A percentile compares a stretch with the other conserved stretches of the same genome.
These are phyloP conservation scores for Smutsia gigantea DNA, from an alignment of 2,797 vertebrate genomes.

Conservation along the genomic window DNA sequence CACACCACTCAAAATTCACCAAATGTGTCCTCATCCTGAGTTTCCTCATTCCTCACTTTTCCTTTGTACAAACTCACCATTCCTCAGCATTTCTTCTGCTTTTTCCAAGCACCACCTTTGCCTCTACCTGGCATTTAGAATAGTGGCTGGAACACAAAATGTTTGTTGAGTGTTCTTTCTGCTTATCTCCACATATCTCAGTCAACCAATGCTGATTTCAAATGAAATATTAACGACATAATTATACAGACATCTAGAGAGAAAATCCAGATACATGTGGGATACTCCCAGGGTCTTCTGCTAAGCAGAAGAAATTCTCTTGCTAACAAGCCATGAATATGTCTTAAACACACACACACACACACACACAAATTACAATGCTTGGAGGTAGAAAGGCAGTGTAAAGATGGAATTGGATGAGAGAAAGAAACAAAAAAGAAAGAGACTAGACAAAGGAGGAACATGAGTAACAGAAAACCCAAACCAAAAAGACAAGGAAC, in stretches of 20 bases:
- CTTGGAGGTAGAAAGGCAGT: background rate
- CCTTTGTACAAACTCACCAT: background rate
- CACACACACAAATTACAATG: background rate
- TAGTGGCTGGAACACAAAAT: background rate
- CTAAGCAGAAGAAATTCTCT: background rate
- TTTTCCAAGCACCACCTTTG: background rate
- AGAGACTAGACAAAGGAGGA: background rate
- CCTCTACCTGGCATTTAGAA: background rate
- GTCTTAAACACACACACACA: background rate
- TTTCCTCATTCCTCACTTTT: background rate
- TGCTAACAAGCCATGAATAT: background rate
- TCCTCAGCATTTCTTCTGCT: background rate
- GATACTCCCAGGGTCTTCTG: background rate
- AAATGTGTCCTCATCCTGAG: background rate
- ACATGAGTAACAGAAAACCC: background rate
- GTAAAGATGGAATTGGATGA: background rate
- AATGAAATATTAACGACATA: background rate
- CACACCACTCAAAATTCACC: background rate
- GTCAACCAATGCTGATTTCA: slow-evolving; percentile 1
- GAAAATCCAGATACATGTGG: background rate
- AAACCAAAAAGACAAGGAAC: background rate
- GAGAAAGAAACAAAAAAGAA: background rate
- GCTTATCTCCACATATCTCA: background rate
- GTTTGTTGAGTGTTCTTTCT: background rate
- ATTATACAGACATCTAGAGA: background rate